A percentile compares a stretch with the other conserved stretches of the same genome.
Conservation (phyloP, 1,140 invertebrate genomes). For the Lysiphlebus fabarum region DNA sequence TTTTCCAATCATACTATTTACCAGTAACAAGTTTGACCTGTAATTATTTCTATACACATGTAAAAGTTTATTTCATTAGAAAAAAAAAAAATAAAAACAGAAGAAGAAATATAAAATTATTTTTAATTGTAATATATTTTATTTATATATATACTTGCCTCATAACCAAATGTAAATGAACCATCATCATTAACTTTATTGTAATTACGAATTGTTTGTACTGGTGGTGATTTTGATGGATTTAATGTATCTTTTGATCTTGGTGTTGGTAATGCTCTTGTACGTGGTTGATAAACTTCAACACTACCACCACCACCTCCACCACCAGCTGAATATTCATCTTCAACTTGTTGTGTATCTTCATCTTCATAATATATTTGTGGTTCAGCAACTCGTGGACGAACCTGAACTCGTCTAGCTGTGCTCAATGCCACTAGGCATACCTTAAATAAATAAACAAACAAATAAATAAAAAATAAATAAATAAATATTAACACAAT, state of each 20-base stretch:
- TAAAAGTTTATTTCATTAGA: no score
- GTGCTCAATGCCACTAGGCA: constrained; percentile 34
- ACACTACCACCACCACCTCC: no score
- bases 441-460: constrained; percentile 4
- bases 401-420: constrained; percentile 44
- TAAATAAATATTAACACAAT: background rate
- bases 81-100: no score
- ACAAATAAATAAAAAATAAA: background rate
- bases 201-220: constrained; percentile 76
- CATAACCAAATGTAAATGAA: constrained; percentile 84
- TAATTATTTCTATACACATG: no score
- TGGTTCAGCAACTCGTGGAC: constrained; percentile 41
- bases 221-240: constrained; percentile 65
- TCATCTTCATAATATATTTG: constrained; percentile 50
- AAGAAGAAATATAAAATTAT: no score
- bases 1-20: no score
- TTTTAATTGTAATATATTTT: no score
- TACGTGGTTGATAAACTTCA: constrained; percentile 45
- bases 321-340: constrained; percentile 17
- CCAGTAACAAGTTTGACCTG: no score
- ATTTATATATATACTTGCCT: constrained; percentile 60
- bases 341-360: constrained; percentile 28
- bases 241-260: constrained; percentile 57
- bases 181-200: constrained; percentile 82
- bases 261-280: constrained; percentile 44